Conservation (phyloP, 2,888 invertebrate genomes). For the Eupithecia vulgata region DNA sequence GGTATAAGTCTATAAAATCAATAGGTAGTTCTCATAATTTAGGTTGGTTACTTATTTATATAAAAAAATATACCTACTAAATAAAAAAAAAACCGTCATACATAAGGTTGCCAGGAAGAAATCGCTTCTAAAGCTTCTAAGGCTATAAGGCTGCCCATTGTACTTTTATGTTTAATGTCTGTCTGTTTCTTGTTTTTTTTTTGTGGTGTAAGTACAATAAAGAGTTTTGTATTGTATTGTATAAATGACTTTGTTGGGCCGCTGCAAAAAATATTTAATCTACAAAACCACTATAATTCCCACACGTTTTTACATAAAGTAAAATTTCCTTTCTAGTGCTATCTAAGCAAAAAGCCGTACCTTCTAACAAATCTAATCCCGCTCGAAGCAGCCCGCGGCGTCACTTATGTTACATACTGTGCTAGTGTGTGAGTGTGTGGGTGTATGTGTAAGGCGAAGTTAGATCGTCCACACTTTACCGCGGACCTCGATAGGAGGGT, state of each 20-base stretch:
- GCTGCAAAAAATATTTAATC: background rate
- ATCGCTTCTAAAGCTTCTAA: no score
- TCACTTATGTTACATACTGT: slow-evolving; percentile 53
- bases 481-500: slow-evolving; percentile 80
- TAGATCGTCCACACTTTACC: slow-evolving; percentile 84
- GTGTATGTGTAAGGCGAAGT: slow-evolving; percentile 79
- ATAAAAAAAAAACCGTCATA: no score
- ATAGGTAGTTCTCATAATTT: no score
- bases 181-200: no score
- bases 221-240: no score
- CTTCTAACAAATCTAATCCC: slow-evolving; percentile 75
- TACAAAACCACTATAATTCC: background rate
- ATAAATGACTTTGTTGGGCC: background rate
- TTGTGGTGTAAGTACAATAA: no score
- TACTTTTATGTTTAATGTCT: no score
- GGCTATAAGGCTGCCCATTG: no score
- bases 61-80: no score
- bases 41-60: no score
- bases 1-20: no score
- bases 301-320: background rate
- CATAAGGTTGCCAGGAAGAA: no score
- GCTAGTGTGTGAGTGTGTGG: slow-evolving; percentile 48
- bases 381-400: slow-evolving; percentile 69
- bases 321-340: background rate
- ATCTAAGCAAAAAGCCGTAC: slow-evolving; percentile 46